Evolutionary conservation across 2,113 vertebrate genomes (phyloP).

Genomic region (Archilochus colubris): DNA sequence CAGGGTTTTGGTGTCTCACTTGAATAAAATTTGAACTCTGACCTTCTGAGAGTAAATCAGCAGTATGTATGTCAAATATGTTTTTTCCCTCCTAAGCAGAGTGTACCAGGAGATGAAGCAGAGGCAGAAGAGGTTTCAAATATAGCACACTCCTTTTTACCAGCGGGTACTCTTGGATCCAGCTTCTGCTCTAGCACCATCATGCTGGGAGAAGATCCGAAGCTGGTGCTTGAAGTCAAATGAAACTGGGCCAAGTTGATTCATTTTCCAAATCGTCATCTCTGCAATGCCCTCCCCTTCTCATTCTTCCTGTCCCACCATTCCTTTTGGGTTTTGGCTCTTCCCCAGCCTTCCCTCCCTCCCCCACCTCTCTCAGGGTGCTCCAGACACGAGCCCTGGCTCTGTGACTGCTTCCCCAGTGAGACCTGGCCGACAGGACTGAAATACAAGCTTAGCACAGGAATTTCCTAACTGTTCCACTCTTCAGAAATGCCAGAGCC

Average conservation of each 20-base stretch:
- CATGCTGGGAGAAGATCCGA: neutral
- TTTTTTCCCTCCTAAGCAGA: neutral
- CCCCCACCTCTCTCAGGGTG: neutral
- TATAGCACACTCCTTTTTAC: neutral
- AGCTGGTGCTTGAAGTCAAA: neutral
- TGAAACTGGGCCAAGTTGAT: neutral
- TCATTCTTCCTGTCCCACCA: neutral
- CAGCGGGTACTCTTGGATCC: neutral
- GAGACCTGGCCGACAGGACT: neutral
- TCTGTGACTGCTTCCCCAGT: neutral
- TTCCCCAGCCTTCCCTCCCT: neutral
- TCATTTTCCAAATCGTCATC: neutral
- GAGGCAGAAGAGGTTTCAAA: slow-evolving; percentile 18
- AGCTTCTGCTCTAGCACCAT: neutral
- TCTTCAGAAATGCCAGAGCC: neutral
- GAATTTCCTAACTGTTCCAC: neutral
- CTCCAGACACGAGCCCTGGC: neutral
- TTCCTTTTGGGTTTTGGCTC: neutral
- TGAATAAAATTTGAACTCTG: slow-evolving; percentile 22
- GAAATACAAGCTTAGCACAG: neutral
- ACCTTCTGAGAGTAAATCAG: neutral
- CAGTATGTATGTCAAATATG: neutral
- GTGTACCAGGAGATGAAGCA: neutral
- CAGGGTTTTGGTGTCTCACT: neutral
- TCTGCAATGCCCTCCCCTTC: neutral